Percentiles rank a stretch among this genome's conserved stretches.
phyloP scores from a whole-genome alignment of 30 jellyfish, hydroid and myxozoan genomes.

The Mastigias papua region DNA sequence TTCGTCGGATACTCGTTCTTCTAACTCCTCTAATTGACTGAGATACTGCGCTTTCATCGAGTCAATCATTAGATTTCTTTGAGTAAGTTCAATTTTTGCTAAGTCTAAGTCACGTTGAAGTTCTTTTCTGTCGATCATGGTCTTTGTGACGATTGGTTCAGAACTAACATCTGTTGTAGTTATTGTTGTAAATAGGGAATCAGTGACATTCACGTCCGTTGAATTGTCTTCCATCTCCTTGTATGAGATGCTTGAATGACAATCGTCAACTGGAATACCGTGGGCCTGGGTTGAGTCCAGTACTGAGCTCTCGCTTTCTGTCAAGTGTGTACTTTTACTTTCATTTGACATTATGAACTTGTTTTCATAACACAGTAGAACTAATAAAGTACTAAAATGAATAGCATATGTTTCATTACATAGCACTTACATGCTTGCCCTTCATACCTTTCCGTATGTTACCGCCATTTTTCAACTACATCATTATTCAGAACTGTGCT shows the following conservation, averaged over 20 bases:
- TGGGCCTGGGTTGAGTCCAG: too few species aligned
- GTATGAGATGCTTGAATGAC: neutral
- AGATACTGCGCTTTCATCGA: slow-evolving; percentile 85
- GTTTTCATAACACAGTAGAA: too few species aligned
- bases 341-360: too few species aligned
- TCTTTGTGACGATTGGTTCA: slow-evolving; percentile 65
- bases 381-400: too few species aligned
- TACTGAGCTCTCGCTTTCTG: too few species aligned
- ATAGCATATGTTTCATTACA: too few species aligned
- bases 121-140: slow-evolving; percentile 69
- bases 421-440: too few species aligned
- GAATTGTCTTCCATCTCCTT: neutral
- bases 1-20: slow-evolving; percentile 83
- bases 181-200: slow-evolving; percentile 26
- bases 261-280: too few species aligned
- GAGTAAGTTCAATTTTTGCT: slow-evolving; percentile 82
- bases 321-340: too few species aligned
- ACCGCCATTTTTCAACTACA: too few species aligned
- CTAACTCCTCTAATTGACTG: slow-evolving; percentile 83
- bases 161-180: slow-evolving; percentile 56
- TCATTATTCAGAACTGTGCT: too few species aligned
- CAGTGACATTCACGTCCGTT: slow-evolving; percentile 4
- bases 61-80: slow-evolving; percentile 81
- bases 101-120: slow-evolving; percentile 86
- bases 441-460: too few species aligned